Base-by-base conservation (phyloP, 1,140 invertebrate species). In the Manduca sexta region DNA sequence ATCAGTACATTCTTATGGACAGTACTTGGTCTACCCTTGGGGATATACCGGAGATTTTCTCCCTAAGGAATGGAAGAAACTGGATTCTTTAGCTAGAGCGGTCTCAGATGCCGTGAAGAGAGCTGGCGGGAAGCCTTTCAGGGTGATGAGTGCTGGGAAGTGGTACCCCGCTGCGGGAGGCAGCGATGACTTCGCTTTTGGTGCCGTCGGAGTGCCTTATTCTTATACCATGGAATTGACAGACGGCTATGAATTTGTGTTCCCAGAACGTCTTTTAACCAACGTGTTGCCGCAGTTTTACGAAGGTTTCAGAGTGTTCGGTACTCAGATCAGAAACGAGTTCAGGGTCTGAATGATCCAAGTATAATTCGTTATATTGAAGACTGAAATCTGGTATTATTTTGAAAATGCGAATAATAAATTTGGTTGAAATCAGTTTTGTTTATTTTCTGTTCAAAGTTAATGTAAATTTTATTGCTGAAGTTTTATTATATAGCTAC, bases 101-200 rank as follows among this genome's bases (percentile, higher is more conserved):
- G 82, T 72, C 26, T 88, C 62, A 2, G 56, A 74, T 11, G 75
- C 79, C 1, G 71, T 89, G 6, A 64, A 80, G 11, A 60, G 51
- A 12, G 78, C 79, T 21, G 87, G 87, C 7, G 80, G 82, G 0
- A 52, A 60, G 7, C 86, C 87, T 2, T 88, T 89, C 29, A 87
- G 72, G 33, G 78, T 86, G 0, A 70, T 85, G 59, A 88, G 84
- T 52, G 88, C 88, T 7, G 81, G 87, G 0, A 78, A 87, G 38
- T 89, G 87, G 77, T 89, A 91, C 46, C 81, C 88, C 0, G 90
- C 91, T 7, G 88, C 91, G 31, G 92, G 92, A 1, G 90, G 89
- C 1, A 91, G 90, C 47, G 90, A 92, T 60, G 93, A 94, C 60
- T 94, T 89, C 74, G 91, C 90, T 0, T 91, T 89, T 56, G 91